Evolutionary conservation across 2,797 vertebrate genomes (phyloP).

Genomic region (Borostomias antarcticus): DNA sequence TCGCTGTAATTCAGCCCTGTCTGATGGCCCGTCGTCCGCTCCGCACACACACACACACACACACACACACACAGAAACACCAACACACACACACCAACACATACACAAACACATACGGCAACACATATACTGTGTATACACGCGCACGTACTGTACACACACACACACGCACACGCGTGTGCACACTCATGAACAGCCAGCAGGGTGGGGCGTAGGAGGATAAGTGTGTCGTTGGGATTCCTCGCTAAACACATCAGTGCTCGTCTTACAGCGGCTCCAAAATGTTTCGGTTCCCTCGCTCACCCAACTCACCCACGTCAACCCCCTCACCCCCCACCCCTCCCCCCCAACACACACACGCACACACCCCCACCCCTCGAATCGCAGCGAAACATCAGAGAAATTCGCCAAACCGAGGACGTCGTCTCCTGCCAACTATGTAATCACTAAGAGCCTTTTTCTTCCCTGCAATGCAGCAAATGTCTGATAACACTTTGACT

Average conservation of each 20-base stretch:
- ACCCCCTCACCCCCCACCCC: constrained; percentile 6
- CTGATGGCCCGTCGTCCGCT: constrained; percentile 62
- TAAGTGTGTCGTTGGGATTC: constrained; percentile 53
- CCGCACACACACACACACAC: constrained; percentile 29
- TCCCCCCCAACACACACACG: not conserved
- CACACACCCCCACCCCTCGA: no score
- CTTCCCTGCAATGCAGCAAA: no score
- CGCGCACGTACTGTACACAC: not conserved
- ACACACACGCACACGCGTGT: not conserved
- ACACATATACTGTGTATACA: constrained; percentile 46
- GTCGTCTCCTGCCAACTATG: no score
- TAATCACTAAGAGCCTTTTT: no score
- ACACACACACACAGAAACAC: not conserved
- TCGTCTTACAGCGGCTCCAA: constrained; percentile 40
- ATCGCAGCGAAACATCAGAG: no score
- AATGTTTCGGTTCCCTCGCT: constrained; percentile 28
- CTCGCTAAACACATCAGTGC: constrained; percentile 46
- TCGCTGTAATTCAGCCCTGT: constrained; percentile 73
- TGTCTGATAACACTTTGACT: no score
- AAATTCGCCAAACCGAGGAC: no score
- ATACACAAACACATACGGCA: constrained; percentile 1
- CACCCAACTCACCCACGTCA: constrained; percentile 22
- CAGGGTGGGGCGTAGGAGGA: constrained; percentile 38
- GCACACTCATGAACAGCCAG: constrained; percentile 11
- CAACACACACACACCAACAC: not conserved